These are phyloP conservation scores for Campaea margaritaria DNA, from an alignment of 2,888 invertebrate genomes.

Conservation along the genomic window DNA sequence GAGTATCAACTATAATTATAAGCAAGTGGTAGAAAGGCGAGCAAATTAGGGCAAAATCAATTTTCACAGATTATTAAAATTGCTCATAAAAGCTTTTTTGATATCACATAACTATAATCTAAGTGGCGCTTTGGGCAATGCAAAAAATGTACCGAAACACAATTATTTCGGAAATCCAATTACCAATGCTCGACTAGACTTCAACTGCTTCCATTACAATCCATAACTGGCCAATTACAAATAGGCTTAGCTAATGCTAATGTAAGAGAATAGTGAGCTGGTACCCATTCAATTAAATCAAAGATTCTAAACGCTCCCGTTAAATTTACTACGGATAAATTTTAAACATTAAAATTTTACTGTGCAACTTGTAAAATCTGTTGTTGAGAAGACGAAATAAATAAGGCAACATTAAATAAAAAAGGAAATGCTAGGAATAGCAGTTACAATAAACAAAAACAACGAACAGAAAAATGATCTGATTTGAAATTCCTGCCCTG, in stretches of 20 bases:
- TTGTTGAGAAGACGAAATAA: too few relatives aligned
- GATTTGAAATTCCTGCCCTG: too few relatives aligned
- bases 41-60: background rate
- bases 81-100: background rate
- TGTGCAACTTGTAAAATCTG: too few relatives aligned
- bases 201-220: background rate
- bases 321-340: background rate
- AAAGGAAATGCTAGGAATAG: too few relatives aligned
- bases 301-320: background rate
- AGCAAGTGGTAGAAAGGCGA: too few relatives aligned
- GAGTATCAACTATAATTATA: too few relatives aligned
- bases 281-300: background rate
- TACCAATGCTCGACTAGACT: background rate
- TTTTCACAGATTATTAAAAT: background rate
- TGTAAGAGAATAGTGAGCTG: background rate
- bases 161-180: slow-evolving; percentile 1
- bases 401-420: too few relatives aligned
- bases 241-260: background rate
- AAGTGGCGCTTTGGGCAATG: background rate
- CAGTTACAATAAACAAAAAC: too few relatives aligned
- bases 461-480: too few relatives aligned
- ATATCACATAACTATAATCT: background rate
- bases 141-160: background rate
- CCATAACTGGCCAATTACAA: background rate
- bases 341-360: too few relatives aligned